Percentiles rank a stretch among this genome's conserved stretches.
phyloP scores from a whole-genome alignment of 2,888 invertebrate genomes.

The Aphrophora alni region DNA sequence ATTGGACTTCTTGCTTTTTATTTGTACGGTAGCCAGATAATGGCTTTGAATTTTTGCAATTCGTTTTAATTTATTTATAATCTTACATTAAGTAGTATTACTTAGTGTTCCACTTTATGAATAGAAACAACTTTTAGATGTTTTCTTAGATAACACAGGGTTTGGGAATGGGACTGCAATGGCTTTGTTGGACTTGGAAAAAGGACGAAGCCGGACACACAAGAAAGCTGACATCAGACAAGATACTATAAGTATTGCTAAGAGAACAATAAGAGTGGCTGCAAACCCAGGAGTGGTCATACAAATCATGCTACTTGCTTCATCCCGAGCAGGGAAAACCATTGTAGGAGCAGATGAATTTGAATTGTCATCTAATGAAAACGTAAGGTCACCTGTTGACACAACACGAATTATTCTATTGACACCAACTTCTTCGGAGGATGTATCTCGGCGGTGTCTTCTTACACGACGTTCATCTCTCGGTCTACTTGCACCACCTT shows the following conservation, averaged over 20 bases:
- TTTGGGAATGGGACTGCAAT: constrained; percentile 14
- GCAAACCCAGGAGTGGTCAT: constrained; percentile 96
- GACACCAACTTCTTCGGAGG: constrained; percentile 68
- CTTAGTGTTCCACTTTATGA: constrained; percentile 20
- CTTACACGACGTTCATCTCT: constrained; percentile 80
- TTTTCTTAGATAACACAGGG: constrained; percentile 16
- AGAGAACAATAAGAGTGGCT: constrained; percentile 80
- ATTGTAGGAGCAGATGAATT: constrained; percentile 69
- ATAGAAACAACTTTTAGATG: constrained; percentile 36
- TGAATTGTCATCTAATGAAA: constrained; percentile 71
- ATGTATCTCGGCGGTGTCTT: constrained; percentile 83
- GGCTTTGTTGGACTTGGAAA: constrained; percentile 57
- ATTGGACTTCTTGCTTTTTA: background rate
- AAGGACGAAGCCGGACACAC: constrained; percentile 70
- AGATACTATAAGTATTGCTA: constrained; percentile 82
- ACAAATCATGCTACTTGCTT: constrained; percentile 72
- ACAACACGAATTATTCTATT: constrained; percentile 90
- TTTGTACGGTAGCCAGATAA: background rate
- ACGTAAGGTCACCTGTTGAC: constrained; percentile 88
- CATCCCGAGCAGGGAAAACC: constrained; percentile 70
- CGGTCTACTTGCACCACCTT: constrained; percentile 72
- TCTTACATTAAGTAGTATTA: background rate
- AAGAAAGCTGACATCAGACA: constrained; percentile 86
- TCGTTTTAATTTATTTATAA: background rate
- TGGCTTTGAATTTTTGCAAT: background rate